Evolutionary conservation across 2,797 vertebrate genomes (phyloP).

Genomic region (Microctenopoma stevenorrisi): DNA sequence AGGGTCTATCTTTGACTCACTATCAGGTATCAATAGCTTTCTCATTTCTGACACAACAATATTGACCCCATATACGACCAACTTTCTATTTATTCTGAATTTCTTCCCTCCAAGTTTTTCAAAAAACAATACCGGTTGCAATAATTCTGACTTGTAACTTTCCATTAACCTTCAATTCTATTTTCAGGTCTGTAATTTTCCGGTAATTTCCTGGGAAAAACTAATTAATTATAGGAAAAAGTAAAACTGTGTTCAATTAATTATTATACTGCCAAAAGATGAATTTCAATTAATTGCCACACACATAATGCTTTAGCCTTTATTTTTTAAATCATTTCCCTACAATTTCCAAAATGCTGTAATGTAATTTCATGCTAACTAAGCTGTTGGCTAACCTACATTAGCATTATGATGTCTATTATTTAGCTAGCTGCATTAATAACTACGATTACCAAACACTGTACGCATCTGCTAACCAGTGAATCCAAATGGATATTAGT

Average conservation of each 20-base stretch:
- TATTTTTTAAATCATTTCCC: not conserved
- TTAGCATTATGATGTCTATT: not conserved
- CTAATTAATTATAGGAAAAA: not conserved
- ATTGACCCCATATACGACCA: too few species aligned
- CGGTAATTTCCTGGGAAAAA: not conserved
- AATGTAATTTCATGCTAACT: not conserved
- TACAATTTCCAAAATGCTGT: not conserved
- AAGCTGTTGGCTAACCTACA: not conserved
- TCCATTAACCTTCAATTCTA: not conserved
- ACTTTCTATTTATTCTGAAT: not conserved
- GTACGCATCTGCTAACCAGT: too few species aligned
- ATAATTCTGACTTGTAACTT: not conserved
- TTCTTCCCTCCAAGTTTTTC: not conserved
- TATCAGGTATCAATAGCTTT: too few species aligned
- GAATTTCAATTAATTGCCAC: not conserved
- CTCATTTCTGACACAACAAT: too few species aligned
- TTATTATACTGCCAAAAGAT: not conserved
- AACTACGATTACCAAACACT: too few species aligned
- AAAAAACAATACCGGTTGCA: not conserved
- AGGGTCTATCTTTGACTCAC: too few species aligned
- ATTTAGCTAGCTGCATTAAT: not conserved
- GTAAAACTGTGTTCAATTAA: not conserved
- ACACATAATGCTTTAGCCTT: not conserved
- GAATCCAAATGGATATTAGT: too few species aligned
- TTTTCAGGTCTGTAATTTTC: not conserved